Evolutionary conservation across 2,888 invertebrate species (phyloP).

Genomic region (Drosophila rellima): DNA sequence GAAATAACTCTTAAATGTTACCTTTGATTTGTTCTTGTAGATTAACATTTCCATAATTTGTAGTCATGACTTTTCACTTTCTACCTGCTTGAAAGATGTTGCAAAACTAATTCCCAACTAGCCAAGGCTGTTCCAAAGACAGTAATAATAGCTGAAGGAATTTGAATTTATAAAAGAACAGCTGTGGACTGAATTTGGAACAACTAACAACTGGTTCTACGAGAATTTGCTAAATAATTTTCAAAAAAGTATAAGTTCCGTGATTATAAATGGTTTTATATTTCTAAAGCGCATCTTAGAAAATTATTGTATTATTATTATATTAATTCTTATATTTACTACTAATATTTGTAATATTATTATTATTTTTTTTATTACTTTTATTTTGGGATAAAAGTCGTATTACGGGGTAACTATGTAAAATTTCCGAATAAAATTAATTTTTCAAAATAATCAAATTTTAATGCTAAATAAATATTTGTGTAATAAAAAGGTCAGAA

Average conservation of each 20-base stretch:
- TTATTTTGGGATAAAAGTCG: no score
- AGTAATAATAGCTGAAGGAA: neutral
- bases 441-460: no score
- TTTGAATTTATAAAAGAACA: neutral
- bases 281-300: neutral
- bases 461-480: no score
- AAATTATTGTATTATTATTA: neutral
- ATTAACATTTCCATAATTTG: slow-evolving; percentile 9
- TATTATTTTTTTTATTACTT: no score
- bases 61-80: slow-evolving; percentile 17
- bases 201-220: slow-evolving; percentile 20
- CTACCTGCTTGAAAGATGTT: neutral
- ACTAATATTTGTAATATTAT: no score
- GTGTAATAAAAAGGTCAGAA: no score
- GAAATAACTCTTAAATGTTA: neutral
- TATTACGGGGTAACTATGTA: no score
- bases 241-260: no score
- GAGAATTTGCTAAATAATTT: neutral
- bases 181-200: neutral
- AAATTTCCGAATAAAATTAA: no score
- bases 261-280: neutral
- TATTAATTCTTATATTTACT: no score
- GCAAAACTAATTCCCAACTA: slow-evolving; percentile 16
- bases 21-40: slow-evolving; percentile 35
- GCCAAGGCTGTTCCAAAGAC: no score